These are phyloP conservation scores for Stenotaenia linearis DNA, from an alignment of 2,888 invertebrate species.

Conservation along the genomic window DNA sequence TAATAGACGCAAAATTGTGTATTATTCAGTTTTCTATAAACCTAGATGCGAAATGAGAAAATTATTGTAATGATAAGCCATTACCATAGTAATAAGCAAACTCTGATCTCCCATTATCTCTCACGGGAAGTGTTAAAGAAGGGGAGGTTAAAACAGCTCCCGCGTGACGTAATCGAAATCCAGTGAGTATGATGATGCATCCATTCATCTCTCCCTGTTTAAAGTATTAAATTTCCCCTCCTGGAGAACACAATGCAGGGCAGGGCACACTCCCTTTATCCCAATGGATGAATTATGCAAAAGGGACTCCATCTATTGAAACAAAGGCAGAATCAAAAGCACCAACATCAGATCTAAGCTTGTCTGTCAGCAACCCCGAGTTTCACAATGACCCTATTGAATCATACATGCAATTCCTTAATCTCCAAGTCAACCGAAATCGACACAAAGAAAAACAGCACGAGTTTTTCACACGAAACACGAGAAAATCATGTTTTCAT, in stretches of 20 bases:
- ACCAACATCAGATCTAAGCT: neutral
- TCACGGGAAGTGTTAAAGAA: neutral
- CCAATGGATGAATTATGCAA: constrained; percentile 8
- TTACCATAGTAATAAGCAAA: neutral
- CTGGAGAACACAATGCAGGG: neutral
- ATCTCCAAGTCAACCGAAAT: neutral
- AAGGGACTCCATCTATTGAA: neutral
- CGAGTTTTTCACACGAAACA: neutral
- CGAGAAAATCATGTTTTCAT: neutral
- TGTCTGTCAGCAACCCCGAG: neutral
- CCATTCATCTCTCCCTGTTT: constrained; percentile 13
- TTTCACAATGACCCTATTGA: constrained; percentile 3
- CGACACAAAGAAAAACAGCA: constrained; percentile 1
- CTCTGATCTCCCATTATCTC: neutral
- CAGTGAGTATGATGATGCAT: constrained; percentile 12
- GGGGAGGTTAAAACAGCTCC: constrained; percentile 1
- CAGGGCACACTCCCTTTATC: constrained; percentile 1
- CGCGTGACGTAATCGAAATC: neutral
- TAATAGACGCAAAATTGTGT: too few species aligned
- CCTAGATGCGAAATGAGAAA: neutral
- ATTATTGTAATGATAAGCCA: neutral
- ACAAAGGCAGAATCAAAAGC: constrained; percentile 2
- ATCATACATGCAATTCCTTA: neutral
- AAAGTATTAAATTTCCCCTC: constrained; percentile 10
- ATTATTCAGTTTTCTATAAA: too few species aligned